Percentiles rank a stretch among this genome's conserved stretches.
Evolutionary conservation across 2,888 invertebrate species (phyloP).

Genomic region (Campopleginae sp.): DNA sequence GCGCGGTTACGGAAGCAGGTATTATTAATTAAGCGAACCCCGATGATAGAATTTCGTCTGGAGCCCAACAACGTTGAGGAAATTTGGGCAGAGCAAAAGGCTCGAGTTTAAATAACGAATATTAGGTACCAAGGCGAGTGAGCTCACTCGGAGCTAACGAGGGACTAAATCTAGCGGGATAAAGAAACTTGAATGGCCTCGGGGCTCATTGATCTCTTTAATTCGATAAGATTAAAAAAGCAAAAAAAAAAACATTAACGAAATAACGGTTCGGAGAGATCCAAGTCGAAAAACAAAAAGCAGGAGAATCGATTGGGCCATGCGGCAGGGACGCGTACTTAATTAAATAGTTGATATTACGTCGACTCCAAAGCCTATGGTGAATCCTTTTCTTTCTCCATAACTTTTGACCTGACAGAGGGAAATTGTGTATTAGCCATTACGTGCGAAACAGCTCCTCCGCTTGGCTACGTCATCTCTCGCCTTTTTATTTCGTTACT

Average conservation of each 20-base stretch:
- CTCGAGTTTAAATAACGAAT: conserved; percentile 32
- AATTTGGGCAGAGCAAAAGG: conserved; percentile 7
- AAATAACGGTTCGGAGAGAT: conserved; percentile 21
- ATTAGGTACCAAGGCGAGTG: conserved; percentile 47
- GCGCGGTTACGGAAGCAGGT: conserved; percentile 49
- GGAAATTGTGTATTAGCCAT: conserved; percentile 16
- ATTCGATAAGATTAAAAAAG: conserved; percentile 48
- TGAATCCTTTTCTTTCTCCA: conserved; percentile 39
- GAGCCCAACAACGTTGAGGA: not conserved
- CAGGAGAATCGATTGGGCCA: conserved; percentile 36
- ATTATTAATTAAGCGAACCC: conserved; percentile 66
- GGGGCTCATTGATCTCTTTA: conserved; percentile 57
- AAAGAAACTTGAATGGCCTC: not conserved
- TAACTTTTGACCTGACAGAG: conserved; percentile 24
- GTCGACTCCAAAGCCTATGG: conserved; percentile 26
- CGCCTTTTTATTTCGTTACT: not conserved
- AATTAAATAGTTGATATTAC: conserved; percentile 67
- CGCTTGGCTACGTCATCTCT: conserved; percentile 22
- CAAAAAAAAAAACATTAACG: conserved; percentile 22
- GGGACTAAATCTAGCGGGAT: not conserved
- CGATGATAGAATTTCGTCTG: conserved; percentile 41
- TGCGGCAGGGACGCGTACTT: conserved; percentile 68
- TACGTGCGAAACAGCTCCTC: not conserved
- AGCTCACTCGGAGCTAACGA: conserved; percentile 32
- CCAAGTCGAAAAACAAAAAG: conserved; percentile 24